Conservation (phyloP, 1,140 invertebrate genomes). For the Drosophila arizonae region DNA sequence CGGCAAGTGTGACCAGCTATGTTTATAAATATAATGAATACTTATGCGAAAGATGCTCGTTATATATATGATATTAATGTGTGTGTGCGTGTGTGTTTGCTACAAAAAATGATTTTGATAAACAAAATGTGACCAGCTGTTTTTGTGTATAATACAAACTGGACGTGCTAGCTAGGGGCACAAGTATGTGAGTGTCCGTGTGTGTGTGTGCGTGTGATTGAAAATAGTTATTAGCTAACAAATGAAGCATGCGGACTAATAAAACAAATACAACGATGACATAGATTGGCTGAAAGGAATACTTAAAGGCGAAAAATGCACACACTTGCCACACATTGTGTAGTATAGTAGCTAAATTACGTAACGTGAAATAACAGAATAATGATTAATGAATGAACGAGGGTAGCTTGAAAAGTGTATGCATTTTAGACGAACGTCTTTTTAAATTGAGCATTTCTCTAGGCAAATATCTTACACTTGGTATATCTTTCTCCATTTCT, state of each 20-base stretch:
- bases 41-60: slow-evolving; percentile 3
- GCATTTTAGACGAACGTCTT: too few species aligned
- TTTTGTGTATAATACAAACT: background rate
- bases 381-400: too few species aligned
- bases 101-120: background rate
- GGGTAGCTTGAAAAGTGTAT: too few species aligned
- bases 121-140: slow-evolving; percentile 3
- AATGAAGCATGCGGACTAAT: slow-evolving; percentile 10
- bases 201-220: slow-evolving; percentile 15
- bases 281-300: slow-evolving; percentile 1
- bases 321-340: background rate
- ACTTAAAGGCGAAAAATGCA: slow-evolving; percentile 13
- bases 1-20: slow-evolving; percentile 10
- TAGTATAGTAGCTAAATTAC: background rate
- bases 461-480: background rate
- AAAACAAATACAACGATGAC: slow-evolving; percentile 27
- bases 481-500: too few species aligned
- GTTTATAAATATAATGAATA: slow-evolving; percentile 5
- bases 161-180: background rate
- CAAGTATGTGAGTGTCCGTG: slow-evolving; percentile 14
- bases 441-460: too few species aligned
- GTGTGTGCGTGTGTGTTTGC: too few species aligned
- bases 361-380: too few species aligned
- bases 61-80: too few species aligned
- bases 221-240: slow-evolving; percentile 70